These are phyloP conservation scores for Probaryconus sp. DNA, from an alignment of 1,140 invertebrate genomes.

Conservation along the genomic window DNA sequence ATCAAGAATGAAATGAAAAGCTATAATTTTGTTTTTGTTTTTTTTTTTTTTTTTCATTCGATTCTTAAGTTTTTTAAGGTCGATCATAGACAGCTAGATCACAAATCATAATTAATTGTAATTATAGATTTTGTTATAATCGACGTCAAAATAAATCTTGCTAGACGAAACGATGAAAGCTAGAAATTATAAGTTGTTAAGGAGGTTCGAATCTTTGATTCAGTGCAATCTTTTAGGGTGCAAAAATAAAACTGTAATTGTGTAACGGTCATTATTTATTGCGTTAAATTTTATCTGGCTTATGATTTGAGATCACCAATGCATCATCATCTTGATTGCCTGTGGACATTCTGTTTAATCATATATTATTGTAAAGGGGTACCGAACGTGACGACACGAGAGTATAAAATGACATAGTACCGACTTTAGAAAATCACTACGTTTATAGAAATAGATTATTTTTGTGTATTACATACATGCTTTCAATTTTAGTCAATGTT, in stretches of 20 bases:
- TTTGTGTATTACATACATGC: no score
- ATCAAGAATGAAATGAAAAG: no score
- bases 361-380: slow-evolving; percentile 25
- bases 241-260: slow-evolving; percentile 21
- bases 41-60: slow-evolving; percentile 13
- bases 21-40: no score
- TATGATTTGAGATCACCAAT: slow-evolving; percentile 9
- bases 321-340: not conserved
- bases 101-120: slow-evolving; percentile 39
- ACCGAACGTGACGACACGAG: slow-evolving; percentile 23
- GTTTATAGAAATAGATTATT: no score
- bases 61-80: no score
- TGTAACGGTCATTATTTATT: slow-evolving; percentile 34
- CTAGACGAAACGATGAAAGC: slow-evolving; percentile 26
- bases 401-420: slow-evolving; percentile 33
- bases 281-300: slow-evolving; percentile 19
- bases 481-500: no score
- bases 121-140: slow-evolving; percentile 31
- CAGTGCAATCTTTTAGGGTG: slow-evolving; percentile 25
- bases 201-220: slow-evolving; percentile 2
- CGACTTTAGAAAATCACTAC: slow-evolving; percentile 9
- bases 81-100: slow-evolving; percentile 31
- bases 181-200: slow-evolving; percentile 36
- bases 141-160: slow-evolving; percentile 38
- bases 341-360: slow-evolving; percentile 15